These are phyloP conservation scores for Watsonalla cultraria DNA, from an alignment of 2,888 invertebrate species.

Conservation along the genomic window DNA sequence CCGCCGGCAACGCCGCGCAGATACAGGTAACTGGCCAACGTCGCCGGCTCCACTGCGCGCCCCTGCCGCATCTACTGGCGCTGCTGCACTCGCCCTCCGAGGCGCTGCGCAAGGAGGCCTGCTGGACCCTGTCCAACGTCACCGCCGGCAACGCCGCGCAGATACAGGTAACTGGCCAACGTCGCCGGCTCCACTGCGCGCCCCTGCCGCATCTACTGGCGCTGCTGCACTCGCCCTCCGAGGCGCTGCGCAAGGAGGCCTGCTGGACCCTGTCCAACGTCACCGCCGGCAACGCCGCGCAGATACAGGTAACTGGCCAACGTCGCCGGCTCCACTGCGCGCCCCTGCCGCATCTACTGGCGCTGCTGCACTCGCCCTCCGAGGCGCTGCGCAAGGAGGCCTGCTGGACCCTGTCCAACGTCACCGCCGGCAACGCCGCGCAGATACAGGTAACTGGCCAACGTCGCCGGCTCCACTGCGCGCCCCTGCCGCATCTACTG, in stretches of 20 bases:
- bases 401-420: conserved; percentile 93
- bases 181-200: conserved; percentile 89
- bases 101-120: conserved; percentile 94
- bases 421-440: too few relatives aligned
- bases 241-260: conserved; percentile 95
- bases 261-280: conserved; percentile 99
- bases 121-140: conserved; percentile 98
- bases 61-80: conserved; percentile 87
- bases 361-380: conserved; percentile 83
- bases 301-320: conserved; percentile 85
- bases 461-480: conserved; percentile 85
- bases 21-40: conserved; percentile 83
- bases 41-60: conserved; percentile 91
- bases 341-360: conserved; percentile 89
- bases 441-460: background rate
- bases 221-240: conserved; percentile 85
- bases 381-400: conserved; percentile 96
- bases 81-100: conserved; percentile 88
- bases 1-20: conserved; percentile 95
- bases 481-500: conserved; percentile 90
- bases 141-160: conserved; percentile 96
- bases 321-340: conserved; percentile 86
- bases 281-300: conserved; percentile 95
- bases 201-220: conserved; percentile 89
- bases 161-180: conserved; percentile 83